These are phyloP conservation scores for Haliclona indistincta DNA, from an alignment of 37 sponge, comb jelly and placozoan genomes.

Conservation along the genomic window DNA sequence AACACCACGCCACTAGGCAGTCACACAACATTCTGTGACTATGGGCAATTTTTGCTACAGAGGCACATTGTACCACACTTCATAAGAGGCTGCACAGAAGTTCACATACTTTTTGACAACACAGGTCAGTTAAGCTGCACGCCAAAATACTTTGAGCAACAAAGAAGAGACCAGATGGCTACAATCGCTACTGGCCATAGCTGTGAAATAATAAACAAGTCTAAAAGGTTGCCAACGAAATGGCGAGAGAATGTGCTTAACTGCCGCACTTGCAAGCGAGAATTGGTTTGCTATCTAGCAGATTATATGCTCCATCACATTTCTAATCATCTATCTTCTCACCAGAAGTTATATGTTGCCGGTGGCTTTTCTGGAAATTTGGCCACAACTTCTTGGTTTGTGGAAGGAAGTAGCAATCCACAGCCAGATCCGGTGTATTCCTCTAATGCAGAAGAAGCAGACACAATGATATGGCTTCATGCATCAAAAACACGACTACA, in stretches of 20 bases:
- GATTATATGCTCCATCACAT: neutral
- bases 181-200: neutral
- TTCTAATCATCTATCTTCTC: neutral
- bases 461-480: slow-evolving; percentile 23
- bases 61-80: neutral
- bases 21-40: slow-evolving; percentile 9
- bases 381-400: neutral
- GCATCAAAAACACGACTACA: neutral
- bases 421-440: neutral
- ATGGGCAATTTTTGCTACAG: neutral
- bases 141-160: slow-evolving; percentile 13
- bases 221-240: neutral
- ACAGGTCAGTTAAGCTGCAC: neutral
- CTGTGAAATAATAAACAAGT: neutral
- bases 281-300: neutral
- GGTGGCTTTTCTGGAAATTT: neutral
- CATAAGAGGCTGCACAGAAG: neutral
- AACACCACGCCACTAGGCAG: slow-evolving; percentile 23
- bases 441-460: slow-evolving; percentile 30
- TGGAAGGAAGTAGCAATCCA: too few relatives aligned
- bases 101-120: slow-evolving; percentile 26
- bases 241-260: slow-evolving; percentile 6
- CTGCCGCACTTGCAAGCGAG: slow-evolving; percentile 13
- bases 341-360: slow-evolving; percentile 14
- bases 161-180: neutral